Conservation (phyloP, 2,113 vertebrate species). For the Ptychochromis oligacanthus region DNA sequence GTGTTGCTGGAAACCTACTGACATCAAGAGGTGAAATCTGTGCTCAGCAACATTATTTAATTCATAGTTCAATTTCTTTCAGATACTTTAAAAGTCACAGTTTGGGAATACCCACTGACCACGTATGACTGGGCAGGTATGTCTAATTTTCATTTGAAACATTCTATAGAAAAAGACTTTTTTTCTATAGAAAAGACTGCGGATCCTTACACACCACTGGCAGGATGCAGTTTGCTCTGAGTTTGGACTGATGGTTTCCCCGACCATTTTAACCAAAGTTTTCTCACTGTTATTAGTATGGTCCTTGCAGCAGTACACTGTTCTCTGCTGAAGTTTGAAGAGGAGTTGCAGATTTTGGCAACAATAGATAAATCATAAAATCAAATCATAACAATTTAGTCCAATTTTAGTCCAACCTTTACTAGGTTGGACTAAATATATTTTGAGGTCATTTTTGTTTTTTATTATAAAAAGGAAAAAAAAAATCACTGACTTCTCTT, state of each 20-base stretch:
- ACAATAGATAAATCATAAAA: constrained; percentile 54
- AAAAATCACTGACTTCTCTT: background rate
- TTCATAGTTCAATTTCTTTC: background rate
- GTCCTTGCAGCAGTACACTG: constrained; percentile 16
- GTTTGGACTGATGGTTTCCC: constrained; percentile 30
- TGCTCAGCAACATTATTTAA: background rate
- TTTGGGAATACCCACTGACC: background rate
- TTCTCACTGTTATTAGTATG: accelerated
- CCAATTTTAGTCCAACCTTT: no score
- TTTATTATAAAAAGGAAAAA: no score
- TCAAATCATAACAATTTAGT: background rate
- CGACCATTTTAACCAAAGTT: constrained; percentile 50
- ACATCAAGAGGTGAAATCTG: background rate
- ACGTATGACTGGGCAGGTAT: background rate
- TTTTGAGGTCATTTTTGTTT: no score
- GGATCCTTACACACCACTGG: constrained; percentile 58
- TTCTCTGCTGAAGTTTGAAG: constrained; percentile 54
- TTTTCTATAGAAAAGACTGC: constrained; percentile 5
- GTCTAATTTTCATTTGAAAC: background rate
- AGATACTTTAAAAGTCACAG: background rate
- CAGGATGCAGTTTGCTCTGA: constrained; percentile 45
- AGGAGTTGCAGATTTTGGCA: constrained; percentile 62
- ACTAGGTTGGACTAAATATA: no score
- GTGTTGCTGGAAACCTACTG: background rate
- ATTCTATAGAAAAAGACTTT: background rate